phyloP scores from a whole-genome alignment of 2,113 vertebrate species.

The Tachycineta bicolor region DNA sequence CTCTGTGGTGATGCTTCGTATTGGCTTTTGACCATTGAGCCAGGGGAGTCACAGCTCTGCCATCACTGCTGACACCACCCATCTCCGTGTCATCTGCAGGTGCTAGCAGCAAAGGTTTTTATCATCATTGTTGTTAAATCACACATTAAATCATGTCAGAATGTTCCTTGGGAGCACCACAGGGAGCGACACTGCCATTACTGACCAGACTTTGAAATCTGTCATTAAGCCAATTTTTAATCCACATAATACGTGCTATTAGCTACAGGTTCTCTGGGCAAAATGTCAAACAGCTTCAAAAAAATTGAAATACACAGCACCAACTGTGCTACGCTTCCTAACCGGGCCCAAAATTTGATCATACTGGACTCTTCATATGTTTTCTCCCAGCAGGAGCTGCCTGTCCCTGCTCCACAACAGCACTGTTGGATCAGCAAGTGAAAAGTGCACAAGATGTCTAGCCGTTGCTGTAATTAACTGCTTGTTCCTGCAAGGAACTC shows the following conservation, averaged over 20 bases:
- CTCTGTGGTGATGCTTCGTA: rapidly evolving
- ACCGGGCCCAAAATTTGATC: background rate
- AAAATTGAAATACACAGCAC: background rate
- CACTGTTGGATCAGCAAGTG: background rate
- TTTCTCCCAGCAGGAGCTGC: background rate
- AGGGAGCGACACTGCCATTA: background rate
- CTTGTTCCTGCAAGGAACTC: background rate
- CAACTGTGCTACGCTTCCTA: background rate
- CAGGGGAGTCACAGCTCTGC: background rate
- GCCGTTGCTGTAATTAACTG: background rate
- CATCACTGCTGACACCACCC: background rate
- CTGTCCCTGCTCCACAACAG: background rate
- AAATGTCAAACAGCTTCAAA: slow-evolving; percentile 13
- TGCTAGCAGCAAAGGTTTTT: background rate
- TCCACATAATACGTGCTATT: slow-evolving; percentile 7
- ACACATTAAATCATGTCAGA: slow-evolving; percentile 2
- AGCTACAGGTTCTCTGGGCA: slow-evolving; percentile 1
- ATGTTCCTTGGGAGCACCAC: background rate
- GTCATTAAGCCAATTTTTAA: slow-evolving; percentile 45
- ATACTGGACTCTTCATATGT: background rate
- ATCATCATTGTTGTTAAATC: background rate
- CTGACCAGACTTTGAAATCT: slow-evolving; percentile 1
- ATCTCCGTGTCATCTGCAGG: background rate
- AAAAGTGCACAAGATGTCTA: rapidly evolving
- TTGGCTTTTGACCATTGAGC: background rate